Conservation (phyloP, 1,140 invertebrate species). For the Eumaeus atala region DNA sequence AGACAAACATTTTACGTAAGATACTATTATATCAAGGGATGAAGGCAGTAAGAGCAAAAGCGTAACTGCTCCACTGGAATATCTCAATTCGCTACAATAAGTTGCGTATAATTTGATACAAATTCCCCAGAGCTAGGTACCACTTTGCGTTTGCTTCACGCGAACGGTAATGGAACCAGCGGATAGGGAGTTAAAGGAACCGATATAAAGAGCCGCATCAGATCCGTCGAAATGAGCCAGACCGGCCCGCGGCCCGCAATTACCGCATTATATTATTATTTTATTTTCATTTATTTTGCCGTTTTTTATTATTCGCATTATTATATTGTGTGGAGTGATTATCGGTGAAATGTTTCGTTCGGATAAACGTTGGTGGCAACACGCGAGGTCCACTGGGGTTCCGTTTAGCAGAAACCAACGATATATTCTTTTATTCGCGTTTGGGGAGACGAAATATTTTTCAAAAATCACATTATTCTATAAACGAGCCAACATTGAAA, state of each 20-base stretch:
- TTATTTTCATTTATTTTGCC: conserved; percentile 67
- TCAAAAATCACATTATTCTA: too few species aligned
- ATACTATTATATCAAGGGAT: too few species aligned
- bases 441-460: too few species aligned
- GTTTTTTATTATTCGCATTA: conserved; percentile 70
- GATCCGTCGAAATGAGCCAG: conserved; percentile 46
- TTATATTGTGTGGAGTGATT: conserved; percentile 74
- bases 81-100: neutral
- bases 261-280: conserved; percentile 74
- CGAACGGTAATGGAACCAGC: neutral
- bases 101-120: neutral
- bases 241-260: conserved; percentile 61
- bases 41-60: too few species aligned
- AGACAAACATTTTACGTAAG: too few species aligned
- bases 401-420: conserved; percentile 13
- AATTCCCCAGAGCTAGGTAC: neutral
- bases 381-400: conserved; percentile 54
- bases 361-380: conserved; percentile 63
- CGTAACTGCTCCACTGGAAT: too few species aligned
- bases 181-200: conserved; percentile 5
- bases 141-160: neutral
- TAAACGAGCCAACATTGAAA: too few species aligned
- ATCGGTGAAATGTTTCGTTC: conserved; percentile 73
- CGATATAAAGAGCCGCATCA: too few species aligned
- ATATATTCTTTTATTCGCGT: too few species aligned